Evolutionary conservation across 1,140 invertebrate genomes (phyloP).

Genomic region (Aphaenogaster rudis): DNA sequence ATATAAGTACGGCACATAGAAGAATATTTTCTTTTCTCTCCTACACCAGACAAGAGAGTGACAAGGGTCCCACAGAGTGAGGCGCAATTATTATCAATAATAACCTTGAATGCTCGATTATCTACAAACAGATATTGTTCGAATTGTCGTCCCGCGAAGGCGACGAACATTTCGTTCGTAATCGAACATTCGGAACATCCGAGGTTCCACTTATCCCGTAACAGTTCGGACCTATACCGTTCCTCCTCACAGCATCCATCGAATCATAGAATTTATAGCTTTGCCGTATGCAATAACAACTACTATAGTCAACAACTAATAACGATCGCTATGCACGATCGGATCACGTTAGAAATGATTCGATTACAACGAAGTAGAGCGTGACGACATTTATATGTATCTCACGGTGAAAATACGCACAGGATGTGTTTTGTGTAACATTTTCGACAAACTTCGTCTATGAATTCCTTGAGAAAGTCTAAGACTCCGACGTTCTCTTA

Average conservation of each 20-base stretch:
- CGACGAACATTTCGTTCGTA: neutral
- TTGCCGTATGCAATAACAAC: constrained; percentile 57
- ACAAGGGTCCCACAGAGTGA: constrained; percentile 64
- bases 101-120: constrained; percentile 48
- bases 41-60: constrained; percentile 33
- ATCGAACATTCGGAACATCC: constrained; percentile 1
- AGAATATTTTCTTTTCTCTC: constrained; percentile 81
- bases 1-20: constrained; percentile 84
- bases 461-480: neutral
- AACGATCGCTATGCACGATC: constrained; percentile 20
- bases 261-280: constrained; percentile 57
- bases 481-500: neutral
- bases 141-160: neutral
- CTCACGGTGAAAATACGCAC: neutral
- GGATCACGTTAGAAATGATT: constrained; percentile 1
- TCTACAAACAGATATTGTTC: neutral
- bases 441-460: neutral
- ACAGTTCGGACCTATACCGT: neutral
- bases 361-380: neutral
- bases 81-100: constrained; percentile 63
- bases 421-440: neutral
- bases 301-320: constrained; percentile 56
- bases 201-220: neutral
- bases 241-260: neutral
- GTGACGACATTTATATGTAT: neutral